Conservation (phyloP, 2,797 vertebrate genomes). For the Enoplosus armatus region DNA sequence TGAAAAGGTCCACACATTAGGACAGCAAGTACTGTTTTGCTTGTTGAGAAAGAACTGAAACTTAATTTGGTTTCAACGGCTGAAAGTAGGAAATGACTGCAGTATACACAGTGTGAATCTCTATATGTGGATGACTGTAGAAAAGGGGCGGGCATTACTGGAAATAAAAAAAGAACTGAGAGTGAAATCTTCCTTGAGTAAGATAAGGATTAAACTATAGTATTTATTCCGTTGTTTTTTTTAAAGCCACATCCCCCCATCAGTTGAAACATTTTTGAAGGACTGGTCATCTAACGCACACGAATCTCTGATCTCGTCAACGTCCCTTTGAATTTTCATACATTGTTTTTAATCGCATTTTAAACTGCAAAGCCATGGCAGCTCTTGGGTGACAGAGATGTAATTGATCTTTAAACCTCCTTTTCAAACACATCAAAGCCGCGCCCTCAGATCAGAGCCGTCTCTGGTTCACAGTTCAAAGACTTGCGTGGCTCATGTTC, state of each 20-base stretch:
- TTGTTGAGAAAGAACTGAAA: background rate
- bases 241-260: background rate
- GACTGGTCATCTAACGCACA: slow-evolving; percentile 16
- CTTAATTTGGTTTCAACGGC: background rate
- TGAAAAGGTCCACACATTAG: background rate
- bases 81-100: background rate
- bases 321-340: slow-evolving; percentile 17
- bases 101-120: background rate
- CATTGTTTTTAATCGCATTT: slow-evolving; percentile 39
- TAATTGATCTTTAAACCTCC: slow-evolving; percentile 56
- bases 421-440: slow-evolving; percentile 70
- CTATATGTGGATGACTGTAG: background rate
- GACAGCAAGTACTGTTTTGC: background rate
- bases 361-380: slow-evolving; percentile 45
- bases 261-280: slow-evolving; percentile 22
- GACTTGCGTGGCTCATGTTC: slow-evolving; percentile 48
- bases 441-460: slow-evolving; percentile 49
- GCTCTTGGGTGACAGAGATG: slow-evolving; percentile 42
- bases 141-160: background rate
- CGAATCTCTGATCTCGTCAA: slow-evolving; percentile 28
- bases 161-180: background rate
- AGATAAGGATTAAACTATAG: background rate
- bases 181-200: background rate
- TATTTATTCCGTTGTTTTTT: background rate
- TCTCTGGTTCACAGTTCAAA: slow-evolving; percentile 64